A percentile compares a stretch with the other conserved stretches of the same genome.
phyloP scores from a whole-genome alignment of 2,888 invertebrate species.

The Sesia apiformis region DNA sequence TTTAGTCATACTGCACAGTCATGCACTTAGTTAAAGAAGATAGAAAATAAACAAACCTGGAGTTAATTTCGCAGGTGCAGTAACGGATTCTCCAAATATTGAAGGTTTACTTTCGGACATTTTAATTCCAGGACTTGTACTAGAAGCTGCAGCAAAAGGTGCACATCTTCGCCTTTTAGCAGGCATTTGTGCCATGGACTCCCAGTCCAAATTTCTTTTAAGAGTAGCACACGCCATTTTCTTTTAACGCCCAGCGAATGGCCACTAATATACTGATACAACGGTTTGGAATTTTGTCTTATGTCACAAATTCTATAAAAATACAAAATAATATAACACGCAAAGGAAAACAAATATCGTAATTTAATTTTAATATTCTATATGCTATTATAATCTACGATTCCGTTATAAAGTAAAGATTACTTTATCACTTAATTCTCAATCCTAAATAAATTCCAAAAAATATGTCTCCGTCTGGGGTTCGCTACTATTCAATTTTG shows the following conservation, averaged over 20 bases:
- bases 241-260: slow-evolving; percentile 77
- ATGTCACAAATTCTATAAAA: slow-evolving; percentile 39
- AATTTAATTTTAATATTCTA: not conserved
- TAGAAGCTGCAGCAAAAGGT: slow-evolving; percentile 82
- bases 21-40: slow-evolving; percentile 1
- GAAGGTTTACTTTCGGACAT: slow-evolving; percentile 78
- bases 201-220: slow-evolving; percentile 96
- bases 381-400: not conserved
- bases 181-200: slow-evolving; percentile 91
- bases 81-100: slow-evolving; percentile 87
- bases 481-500: too few relatives aligned
- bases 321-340: slow-evolving; percentile 46
- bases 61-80: slow-evolving; percentile 83
- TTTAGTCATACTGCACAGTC: not conserved
- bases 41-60: slow-evolving; percentile 82
- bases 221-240: slow-evolving; percentile 99
- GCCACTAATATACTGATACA: slow-evolving; percentile 39
- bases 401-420: slow-evolving; percentile 1
- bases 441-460: too few relatives aligned
- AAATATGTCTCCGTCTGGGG: too few relatives aligned
- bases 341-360: slow-evolving; percentile 32
- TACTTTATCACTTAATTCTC: not conserved
- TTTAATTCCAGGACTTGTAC: slow-evolving; percentile 68
- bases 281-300: slow-evolving; percentile 32
- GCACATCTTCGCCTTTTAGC: slow-evolving; percentile 93